Evolutionary conservation across 2,888 invertebrate species (phyloP), one percentile per base, ranked within the genome.

Genomic region (Dichetophora obliterata): DNA sequence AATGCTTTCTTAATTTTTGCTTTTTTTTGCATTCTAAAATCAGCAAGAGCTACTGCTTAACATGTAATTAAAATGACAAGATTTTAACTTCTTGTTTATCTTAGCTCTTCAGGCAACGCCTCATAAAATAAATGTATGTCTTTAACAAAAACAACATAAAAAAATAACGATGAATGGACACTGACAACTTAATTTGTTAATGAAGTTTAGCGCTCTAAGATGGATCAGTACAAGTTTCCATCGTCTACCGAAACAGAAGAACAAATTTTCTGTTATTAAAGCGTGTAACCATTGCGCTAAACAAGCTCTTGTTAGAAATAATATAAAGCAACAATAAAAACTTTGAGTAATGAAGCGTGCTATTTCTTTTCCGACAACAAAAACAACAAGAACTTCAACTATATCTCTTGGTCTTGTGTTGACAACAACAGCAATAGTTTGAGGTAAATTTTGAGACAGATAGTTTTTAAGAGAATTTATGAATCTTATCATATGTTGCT

Each of bases 221-320:
- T 8, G 1, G 24, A 22, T 3, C 57, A 4, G 24, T 22, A 24
- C 19, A 54, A 54, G 54, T 16, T n/a, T 5, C 22, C 54, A 54
- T 5, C 8, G 19, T 19, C 19, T 54, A 19, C 19, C 54, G 22
- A 54, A 19, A 19, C 22, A 19, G 54, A 19, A 22, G 14, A 54
- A 54, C n/a, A 54, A 1, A 5, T 54, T 19, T 19, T 19, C n/a
- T 54, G 54, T n/a, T 54, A 54, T 54, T 54, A 19, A 54, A 54
- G 27, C 57, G 57, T 11, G 22, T 11, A 24, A 19, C 57, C 19
- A 24, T 57, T 19, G 57, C 57, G 24, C 22, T 24, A 24, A 59
- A 59, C 19, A 14, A 59, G 57, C 16, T 31, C 63, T 63, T 63
- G 63, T 63, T 63, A 63, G 63, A 63, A 63, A 14, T 63, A 63